These are phyloP conservation scores for Brachystomella parvula DNA, from an alignment of 1,140 invertebrate genomes.

Conservation along the genomic window DNA sequence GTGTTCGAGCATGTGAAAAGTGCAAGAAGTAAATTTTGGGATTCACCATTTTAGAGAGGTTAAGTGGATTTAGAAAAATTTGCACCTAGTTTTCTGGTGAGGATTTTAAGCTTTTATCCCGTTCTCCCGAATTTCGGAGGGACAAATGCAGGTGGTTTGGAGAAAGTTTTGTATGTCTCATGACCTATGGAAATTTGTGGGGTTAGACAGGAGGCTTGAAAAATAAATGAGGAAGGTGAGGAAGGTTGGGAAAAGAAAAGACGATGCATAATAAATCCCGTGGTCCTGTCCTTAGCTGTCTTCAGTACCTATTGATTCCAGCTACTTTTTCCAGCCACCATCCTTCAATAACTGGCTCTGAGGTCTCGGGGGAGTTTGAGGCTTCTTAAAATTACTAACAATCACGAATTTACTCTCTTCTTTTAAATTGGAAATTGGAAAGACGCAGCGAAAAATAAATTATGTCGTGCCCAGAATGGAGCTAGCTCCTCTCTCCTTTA, in stretches of 20 bases:
- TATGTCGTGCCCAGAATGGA: too few relatives aligned
- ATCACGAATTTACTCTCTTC: background rate
- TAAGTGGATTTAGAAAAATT: background rate
- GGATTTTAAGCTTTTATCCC: background rate
- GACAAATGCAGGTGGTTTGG: background rate
- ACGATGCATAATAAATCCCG: background rate
- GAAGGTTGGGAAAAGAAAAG: background rate
- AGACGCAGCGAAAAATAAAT: background rate
- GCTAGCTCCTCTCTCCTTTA: too few relatives aligned
- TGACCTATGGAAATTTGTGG: too few relatives aligned
- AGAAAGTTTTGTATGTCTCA: too few relatives aligned
- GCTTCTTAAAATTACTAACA: background rate
- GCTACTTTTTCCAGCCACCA: background rate
- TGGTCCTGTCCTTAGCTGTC: background rate
- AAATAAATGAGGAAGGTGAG: background rate
- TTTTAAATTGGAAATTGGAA: background rate
- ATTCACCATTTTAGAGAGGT: background rate
- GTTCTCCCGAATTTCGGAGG: background rate
- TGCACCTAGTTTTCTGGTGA: background rate
- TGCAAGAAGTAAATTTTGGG: too few relatives aligned
- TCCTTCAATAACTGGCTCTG: background rate
- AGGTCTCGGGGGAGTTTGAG: too few relatives aligned
- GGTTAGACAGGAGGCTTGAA: background rate
- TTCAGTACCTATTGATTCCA: conserved; percentile 5
- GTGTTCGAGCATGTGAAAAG: too few relatives aligned